phyloP scores from a whole-genome alignment of 92 coral and sea anemone species.

The Micromussa lordhowensis region DNA sequence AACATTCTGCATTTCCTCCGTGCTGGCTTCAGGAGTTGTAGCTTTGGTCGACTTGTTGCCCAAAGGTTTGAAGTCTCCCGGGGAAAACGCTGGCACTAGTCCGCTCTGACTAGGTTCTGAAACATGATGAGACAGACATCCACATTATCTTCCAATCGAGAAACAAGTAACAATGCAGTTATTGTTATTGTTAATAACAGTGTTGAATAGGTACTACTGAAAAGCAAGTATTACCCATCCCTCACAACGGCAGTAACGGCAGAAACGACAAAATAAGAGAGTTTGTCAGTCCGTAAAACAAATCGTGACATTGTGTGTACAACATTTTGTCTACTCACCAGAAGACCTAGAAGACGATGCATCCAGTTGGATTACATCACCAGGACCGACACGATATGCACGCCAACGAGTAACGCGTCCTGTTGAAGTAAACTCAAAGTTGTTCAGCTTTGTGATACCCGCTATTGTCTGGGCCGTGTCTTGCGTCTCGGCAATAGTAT shows the following conservation, averaged over 20 bases:
- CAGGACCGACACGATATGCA: constrained; percentile 47
- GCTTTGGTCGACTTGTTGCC: too few relatives aligned
- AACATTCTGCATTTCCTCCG: too few relatives aligned
- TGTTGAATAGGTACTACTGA: too few relatives aligned
- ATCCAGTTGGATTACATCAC: constrained; percentile 50
- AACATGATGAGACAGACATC: neutral
- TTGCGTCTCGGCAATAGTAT: constrained; percentile 27
- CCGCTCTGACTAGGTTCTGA: too few relatives aligned
- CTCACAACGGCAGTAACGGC: too few relatives aligned
- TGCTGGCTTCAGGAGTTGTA: constrained; percentile 1
- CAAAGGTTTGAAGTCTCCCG: too few relatives aligned
- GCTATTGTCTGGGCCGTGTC: constrained; percentile 14
- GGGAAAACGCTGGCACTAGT: too few relatives aligned
- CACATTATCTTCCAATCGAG: neutral
- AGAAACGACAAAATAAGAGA: too few relatives aligned
- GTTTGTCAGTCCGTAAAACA: neutral
- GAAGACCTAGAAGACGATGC: constrained; percentile 5
- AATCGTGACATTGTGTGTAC: neutral
- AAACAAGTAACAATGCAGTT: neutral
- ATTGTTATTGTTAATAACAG: too few relatives aligned
- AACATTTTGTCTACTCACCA: neutral
- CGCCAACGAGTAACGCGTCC: constrained; percentile 51
- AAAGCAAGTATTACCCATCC: too few relatives aligned
- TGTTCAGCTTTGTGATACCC: constrained; percentile 52
- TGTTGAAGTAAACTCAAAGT: constrained; percentile 52